Conservation (phyloP, 2,113 vertebrate species). For the Notarius quadriscutis region DNA sequence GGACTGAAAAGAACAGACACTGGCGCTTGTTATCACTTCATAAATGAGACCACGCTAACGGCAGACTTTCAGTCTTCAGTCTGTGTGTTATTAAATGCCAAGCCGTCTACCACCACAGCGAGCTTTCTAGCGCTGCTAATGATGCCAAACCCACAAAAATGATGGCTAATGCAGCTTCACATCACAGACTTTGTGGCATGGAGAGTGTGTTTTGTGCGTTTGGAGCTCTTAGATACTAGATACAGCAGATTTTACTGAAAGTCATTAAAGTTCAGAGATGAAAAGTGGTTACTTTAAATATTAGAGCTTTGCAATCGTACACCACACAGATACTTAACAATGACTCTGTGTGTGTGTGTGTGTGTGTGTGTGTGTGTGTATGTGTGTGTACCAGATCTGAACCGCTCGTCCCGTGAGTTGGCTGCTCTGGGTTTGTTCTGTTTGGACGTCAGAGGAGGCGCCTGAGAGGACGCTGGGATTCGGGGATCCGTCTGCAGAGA, state of each 20-base stretch:
- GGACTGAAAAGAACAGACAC: slow-evolving; percentile 9
- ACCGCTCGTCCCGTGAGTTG: slow-evolving; percentile 89
- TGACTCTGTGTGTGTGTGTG: slow-evolving; percentile 1
- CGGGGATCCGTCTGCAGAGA: slow-evolving; percentile 85
- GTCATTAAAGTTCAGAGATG: neutral
- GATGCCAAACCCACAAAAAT: slow-evolving; percentile 10
- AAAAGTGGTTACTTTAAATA: slow-evolving; percentile 6
- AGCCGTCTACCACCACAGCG: slow-evolving; percentile 12
- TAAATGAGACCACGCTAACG: slow-evolving; percentile 12
- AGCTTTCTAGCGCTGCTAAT: neutral
- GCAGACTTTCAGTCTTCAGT: slow-evolving; percentile 15
- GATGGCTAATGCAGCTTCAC: neutral
- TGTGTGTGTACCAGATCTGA: slow-evolving; percentile 83
- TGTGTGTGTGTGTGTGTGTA: neutral
- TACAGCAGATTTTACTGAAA: slow-evolving; percentile 1
- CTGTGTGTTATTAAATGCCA: slow-evolving; percentile 7
- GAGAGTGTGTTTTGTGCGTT: neutral
- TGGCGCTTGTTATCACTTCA: slow-evolving; percentile 23
- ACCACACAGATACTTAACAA: neutral
- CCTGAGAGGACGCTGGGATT: slow-evolving; percentile 75
- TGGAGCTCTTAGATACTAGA: neutral
- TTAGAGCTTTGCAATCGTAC: neutral
- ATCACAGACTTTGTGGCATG: neutral
- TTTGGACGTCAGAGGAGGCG: slow-evolving; percentile 67
- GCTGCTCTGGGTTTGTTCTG: slow-evolving; percentile 81